Evolutionary conservation across 1,140 invertebrate species (phyloP), one percentile per base, ranked within the genome.

Genomic region (Drosophila bocki): DNA sequence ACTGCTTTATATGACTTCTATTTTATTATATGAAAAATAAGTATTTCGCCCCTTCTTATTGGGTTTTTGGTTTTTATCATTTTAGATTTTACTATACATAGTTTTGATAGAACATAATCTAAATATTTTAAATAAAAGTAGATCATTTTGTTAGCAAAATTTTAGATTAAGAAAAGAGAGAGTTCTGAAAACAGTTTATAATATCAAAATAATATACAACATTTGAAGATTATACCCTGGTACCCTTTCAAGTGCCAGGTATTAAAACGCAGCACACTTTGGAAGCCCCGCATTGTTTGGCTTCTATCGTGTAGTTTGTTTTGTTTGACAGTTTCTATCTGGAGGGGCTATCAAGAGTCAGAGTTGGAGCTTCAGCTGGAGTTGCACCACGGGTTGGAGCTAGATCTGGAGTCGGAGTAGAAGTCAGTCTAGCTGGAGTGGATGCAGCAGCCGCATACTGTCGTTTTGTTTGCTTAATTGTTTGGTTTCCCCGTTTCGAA

Each of bases 271-370:
- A 78, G 77, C 84, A 87, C 84, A 78, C 84, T 88, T 87, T 84
- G 72, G 80, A 58, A 76, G 80, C 75, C 41, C 57, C 51, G 75
- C 65, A 62, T 78, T 78, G 75, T 78, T 77, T 78, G 64, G 59
- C 60, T 63, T 64, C 59, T 84, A 84, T 88, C 84, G 68, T 87
- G 77, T 88, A 56, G 84, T 81, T 90, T 84, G 77, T 84, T 88
- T 88, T 88, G 77, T 90, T 88, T 88, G 84, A 87, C 84, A 87
- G 83, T 76, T 86, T 86, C 54, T 80, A 80, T 80, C 80, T 80
- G 68, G 53, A 65, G 63, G 80, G 62, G 42, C 68, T 80, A 78
- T 68, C 82, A 63, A 51, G 61, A 67, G 51, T 70, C 48, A 51
- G 48, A 53, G 67, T 35, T 54, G 63, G 67, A 72, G 54, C 70